Percentiles rank a stretch among this genome's conserved stretches.
Evolutionary conservation across 2,797 vertebrate genomes (phyloP).

Genomic region (Pantherophis alleghaniensis): DNA sequence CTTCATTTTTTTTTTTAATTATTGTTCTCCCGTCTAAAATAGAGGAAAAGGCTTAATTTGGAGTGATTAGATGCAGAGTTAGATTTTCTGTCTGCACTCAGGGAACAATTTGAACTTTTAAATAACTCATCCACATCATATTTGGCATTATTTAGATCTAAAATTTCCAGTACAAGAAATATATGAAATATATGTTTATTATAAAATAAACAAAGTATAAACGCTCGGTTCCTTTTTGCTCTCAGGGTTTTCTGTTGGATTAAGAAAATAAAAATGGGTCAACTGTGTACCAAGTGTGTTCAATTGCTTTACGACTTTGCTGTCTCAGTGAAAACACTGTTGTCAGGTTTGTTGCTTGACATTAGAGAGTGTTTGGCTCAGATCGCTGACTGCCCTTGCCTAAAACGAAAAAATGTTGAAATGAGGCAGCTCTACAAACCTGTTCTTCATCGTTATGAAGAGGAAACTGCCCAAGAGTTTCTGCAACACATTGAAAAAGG

Average conservation of each 20-base stretch:
- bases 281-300: conserved; percentile 70
- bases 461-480: conserved; percentile 61
- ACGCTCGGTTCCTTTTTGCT: neutral
- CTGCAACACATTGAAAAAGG: conserved; percentile 68
- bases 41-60: neutral
- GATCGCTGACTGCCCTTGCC: conserved; percentile 68
- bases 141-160: neutral
- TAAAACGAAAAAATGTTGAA: conserved; percentile 56
- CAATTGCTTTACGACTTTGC: conserved; percentile 65
- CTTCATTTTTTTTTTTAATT: conserved; percentile 8
- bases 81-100: neutral
- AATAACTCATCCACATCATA: neutral
- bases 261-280: conserved; percentile 62
- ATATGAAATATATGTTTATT: neutral
- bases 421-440: conserved; percentile 60
- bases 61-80: conserved; percentile 28
- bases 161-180: conserved; percentile 2
- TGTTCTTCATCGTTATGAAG: conserved; percentile 63
- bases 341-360: conserved; percentile 55
- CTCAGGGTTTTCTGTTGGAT: neutral
- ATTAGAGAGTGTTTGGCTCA: conserved; percentile 64
- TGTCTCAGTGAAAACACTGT: conserved; percentile 53
- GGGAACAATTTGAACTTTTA: conserved; percentile 12
- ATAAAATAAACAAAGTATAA: conserved; percentile 19
- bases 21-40: conserved; percentile 31